Evolutionary conservation across 2,113 vertebrate genomes (phyloP).

Genomic region (Heptranchias perlo): DNA sequence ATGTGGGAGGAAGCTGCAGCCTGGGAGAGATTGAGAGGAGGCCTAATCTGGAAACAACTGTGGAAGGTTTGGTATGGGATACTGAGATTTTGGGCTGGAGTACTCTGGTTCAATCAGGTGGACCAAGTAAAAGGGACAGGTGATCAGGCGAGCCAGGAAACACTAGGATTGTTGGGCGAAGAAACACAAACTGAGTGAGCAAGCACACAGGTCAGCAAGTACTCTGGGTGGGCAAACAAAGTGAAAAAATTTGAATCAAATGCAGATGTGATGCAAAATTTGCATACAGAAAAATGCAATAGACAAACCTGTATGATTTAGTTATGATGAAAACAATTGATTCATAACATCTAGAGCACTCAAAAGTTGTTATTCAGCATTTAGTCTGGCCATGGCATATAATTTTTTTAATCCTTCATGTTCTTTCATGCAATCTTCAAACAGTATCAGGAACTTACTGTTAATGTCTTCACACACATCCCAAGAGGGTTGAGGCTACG

Average conservation of each 20-base stretch:
- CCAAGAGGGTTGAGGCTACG: too few relatives aligned
- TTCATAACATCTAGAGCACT: too few relatives aligned
- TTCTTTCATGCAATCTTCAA: too few relatives aligned
- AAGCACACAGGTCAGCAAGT: too few relatives aligned
- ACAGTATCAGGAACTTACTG: too few relatives aligned
- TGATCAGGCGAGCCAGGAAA: background rate
- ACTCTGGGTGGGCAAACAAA: background rate
- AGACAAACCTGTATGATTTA: background rate
- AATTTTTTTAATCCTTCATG: too few relatives aligned
- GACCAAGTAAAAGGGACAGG: background rate
- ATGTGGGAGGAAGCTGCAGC: background rate
- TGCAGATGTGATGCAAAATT: background rate
- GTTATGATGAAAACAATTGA: too few relatives aligned
- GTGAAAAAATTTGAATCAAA: background rate
- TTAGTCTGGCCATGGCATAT: too few relatives aligned
- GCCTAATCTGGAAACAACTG: background rate
- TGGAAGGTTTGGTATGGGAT: background rate
- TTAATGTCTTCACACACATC: too few relatives aligned
- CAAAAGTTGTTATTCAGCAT: too few relatives aligned
- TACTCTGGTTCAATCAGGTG: background rate
- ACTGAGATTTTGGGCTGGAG: background rate
- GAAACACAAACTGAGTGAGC: too few relatives aligned
- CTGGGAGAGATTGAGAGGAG: too few relatives aligned
- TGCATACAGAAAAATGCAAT: background rate
- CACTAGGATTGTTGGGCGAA: background rate